phyloP scores from a whole-genome alignment of 2,113 vertebrate genomes.

The Takifugu bimaculatus region DNA sequence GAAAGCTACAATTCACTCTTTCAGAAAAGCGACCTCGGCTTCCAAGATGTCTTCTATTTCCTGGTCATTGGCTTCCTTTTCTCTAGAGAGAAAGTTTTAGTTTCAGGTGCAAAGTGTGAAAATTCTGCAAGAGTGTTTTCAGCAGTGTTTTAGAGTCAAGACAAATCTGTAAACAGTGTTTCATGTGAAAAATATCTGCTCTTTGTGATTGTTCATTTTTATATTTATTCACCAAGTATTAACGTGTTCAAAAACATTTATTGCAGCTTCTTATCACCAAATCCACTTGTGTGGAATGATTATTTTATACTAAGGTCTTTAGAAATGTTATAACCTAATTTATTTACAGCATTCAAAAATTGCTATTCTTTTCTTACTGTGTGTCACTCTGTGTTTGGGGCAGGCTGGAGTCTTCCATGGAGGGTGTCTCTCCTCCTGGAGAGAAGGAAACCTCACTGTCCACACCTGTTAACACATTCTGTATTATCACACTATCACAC shows the following conservation, averaged over 20 bases:
- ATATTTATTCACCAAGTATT: too few relatives aligned
- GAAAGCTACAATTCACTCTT: background rate
- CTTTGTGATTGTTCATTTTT: too few relatives aligned
- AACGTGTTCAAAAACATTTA: too few relatives aligned
- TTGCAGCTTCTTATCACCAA: too few relatives aligned
- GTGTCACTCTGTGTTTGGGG: conserved; percentile 24
- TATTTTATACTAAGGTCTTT: too few relatives aligned
- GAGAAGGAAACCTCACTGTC: conserved; percentile 23
- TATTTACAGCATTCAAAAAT: too few relatives aligned
- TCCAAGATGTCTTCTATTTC: conserved; percentile 50
- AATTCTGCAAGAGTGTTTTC: too few relatives aligned
- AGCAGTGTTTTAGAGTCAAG: too few relatives aligned
- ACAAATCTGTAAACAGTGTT: background rate
- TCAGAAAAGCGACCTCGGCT: conserved; percentile 57
- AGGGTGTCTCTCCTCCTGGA: conserved; percentile 19
- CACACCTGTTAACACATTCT: conserved; percentile 29
- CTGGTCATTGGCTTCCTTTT: conserved; percentile 2
- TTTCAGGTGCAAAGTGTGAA: background rate
- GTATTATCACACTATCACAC: background rate
- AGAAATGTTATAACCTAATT: too few relatives aligned
- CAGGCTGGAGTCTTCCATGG: conserved; percentile 26
- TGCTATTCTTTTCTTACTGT: conserved; percentile 27
- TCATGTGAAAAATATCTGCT: background rate
- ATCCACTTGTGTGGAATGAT: too few relatives aligned
- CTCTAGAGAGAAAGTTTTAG: conserved; percentile 25